Conservation (phyloP, 2,888 invertebrate species). For the Pyralis farinalis region DNA sequence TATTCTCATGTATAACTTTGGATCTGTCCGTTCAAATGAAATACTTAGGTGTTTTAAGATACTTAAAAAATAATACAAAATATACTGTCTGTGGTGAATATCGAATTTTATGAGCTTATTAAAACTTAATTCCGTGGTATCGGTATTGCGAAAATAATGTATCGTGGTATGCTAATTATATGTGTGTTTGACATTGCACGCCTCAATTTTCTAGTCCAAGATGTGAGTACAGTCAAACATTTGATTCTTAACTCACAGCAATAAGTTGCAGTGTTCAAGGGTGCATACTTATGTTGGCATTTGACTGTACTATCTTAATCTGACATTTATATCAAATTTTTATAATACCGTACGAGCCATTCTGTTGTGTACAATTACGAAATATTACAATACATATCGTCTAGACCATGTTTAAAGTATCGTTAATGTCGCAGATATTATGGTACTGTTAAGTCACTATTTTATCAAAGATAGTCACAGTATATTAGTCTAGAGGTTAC, state of each 20-base stretch:
- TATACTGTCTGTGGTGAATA: conserved; percentile 76
- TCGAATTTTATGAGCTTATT: conserved; percentile 80
- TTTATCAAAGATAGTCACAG: too few species aligned
- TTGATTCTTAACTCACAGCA: too few species aligned
- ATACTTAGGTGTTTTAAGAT: conserved; percentile 62
- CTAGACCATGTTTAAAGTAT: too few species aligned
- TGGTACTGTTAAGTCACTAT: too few species aligned
- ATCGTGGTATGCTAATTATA: conserved; percentile 39
- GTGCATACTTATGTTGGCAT: too few species aligned
- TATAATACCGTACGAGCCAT: background rate
- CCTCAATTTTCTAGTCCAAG: conserved; percentile 22
- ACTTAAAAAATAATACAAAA: conserved; percentile 52
- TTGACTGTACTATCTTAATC: conserved; percentile 1
- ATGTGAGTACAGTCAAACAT: too few species aligned
- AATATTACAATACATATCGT: background rate
- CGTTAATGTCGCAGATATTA: too few species aligned
- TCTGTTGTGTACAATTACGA: conserved; percentile 2
- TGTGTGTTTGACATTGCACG: conserved; percentile 56
- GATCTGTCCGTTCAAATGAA: conserved; percentile 67
- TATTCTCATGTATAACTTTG: conserved; percentile 61
- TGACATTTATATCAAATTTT: conserved; percentile 1
- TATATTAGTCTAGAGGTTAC: too few species aligned
- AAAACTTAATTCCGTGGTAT: conserved; percentile 69
- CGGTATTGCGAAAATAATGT: conserved; percentile 42
- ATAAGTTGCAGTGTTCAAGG: too few species aligned